phyloP scores from a whole-genome alignment of 2,797 vertebrate species.

The Melanotaenia nigrans region DNA sequence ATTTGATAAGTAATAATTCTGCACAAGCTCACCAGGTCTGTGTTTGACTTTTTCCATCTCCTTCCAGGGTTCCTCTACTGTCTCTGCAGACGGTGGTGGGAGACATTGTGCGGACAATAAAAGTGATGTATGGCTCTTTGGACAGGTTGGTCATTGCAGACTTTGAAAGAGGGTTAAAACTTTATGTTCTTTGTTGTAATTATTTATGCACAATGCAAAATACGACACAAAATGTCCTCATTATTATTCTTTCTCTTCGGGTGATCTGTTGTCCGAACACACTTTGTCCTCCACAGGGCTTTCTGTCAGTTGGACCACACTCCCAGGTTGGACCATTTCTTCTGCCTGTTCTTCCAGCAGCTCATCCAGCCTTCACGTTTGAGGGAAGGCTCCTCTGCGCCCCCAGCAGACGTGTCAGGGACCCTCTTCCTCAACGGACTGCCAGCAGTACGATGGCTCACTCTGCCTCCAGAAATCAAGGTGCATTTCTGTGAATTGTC shows the following conservation, averaged over 20 bases:
- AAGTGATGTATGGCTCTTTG: constrained; percentile 92
- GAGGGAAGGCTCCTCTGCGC: constrained; percentile 61
- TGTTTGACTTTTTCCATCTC: constrained; percentile 23
- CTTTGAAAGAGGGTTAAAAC: constrained; percentile 18
- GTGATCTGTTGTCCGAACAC: background rate
- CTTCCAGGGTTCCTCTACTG: constrained; percentile 88
- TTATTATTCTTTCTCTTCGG: constrained; percentile 2
- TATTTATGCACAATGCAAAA: constrained; percentile 7
- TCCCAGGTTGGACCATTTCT: constrained; percentile 93
- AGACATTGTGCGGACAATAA: constrained; percentile 88
- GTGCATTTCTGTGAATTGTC: constrained; percentile 62
- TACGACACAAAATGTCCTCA: constrained; percentile 17
- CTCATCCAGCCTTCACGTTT: constrained; percentile 85
- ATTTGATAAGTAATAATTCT: constrained; percentile 22
- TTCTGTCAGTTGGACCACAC: constrained; percentile 87
- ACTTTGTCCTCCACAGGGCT: constrained; percentile 81
- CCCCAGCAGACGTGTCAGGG: constrained; percentile 71
- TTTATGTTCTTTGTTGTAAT: background rate
- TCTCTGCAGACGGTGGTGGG: constrained; percentile 89
- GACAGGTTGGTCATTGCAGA: constrained; percentile 83
- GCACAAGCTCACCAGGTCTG: constrained; percentile 1
- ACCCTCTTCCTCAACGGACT: constrained; percentile 86
- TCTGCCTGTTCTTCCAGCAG: constrained; percentile 95
- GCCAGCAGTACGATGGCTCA: constrained; percentile 92
- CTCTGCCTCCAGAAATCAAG: constrained; percentile 90